These are phyloP conservation scores for Contarinia nasturtii DNA, from an alignment of 1,140 invertebrate genomes.

Conservation along the genomic window DNA sequence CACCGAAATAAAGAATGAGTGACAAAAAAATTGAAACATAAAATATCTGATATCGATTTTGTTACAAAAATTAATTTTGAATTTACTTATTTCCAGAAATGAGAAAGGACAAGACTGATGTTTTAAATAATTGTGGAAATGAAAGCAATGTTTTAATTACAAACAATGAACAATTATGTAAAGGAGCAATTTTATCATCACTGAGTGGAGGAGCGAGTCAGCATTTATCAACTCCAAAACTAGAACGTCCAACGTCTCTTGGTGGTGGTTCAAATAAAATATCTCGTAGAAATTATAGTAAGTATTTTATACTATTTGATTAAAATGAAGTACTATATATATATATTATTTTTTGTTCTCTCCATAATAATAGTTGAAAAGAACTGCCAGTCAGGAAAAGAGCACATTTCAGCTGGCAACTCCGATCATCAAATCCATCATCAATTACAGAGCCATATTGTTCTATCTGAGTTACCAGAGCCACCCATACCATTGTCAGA, in stretches of 20 bases:
- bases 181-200: constrained; percentile 24
- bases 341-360: too few species aligned
- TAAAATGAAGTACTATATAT: too few species aligned
- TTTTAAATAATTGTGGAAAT: too few species aligned
- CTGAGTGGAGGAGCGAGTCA: constrained; percentile 18
- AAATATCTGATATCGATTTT: too few species aligned
- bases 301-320: too few species aligned
- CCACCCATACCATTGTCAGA: constrained; percentile 79
- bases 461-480: constrained; percentile 70
- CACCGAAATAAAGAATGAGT: too few species aligned
- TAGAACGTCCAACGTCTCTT: constrained; percentile 52
- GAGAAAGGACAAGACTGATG: constrained; percentile 79
- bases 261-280: constrained; percentile 50
- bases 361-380: too few species aligned
- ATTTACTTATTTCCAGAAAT: constrained; percentile 47
- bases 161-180: constrained; percentile 30
- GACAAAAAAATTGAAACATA: too few species aligned
- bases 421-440: constrained; percentile 25
- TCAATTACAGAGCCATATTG: constrained; percentile 28
- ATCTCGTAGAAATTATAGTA: too few species aligned
- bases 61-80: too few species aligned
- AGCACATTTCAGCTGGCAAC: too few species aligned
- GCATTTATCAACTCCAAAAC: constrained; percentile 27
- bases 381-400: too few species aligned
- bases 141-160: constrained; percentile 39